These are phyloP conservation scores for Drosophila watanabei DNA, from an alignment of 1,140 invertebrate genomes.

Conservation along the genomic window DNA sequence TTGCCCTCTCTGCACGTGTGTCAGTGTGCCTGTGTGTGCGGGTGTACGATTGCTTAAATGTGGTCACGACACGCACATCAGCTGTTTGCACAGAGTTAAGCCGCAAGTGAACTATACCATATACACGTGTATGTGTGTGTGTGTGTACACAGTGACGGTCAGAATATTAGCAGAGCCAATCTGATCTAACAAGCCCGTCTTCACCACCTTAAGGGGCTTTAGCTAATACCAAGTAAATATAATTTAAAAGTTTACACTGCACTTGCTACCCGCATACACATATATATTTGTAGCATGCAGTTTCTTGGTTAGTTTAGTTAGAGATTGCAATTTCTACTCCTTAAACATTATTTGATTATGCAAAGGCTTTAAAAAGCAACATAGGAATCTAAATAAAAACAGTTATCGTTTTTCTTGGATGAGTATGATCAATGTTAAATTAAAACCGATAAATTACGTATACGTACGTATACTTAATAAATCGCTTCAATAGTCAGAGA, in stretches of 20 bases:
- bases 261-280: not conserved
- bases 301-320: not conserved
- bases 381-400: not conserved
- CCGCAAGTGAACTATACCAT: constrained; percentile 5
- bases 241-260: constrained; percentile 4
- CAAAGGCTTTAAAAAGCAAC: not conserved
- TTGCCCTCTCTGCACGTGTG: constrained; percentile 26
- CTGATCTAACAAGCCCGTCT: not conserved
- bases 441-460: not conserved
- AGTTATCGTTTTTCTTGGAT: too few species aligned
- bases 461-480: constrained; percentile 7
- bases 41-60: constrained; percentile 26
- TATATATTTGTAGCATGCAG: not conserved
- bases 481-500: not conserved
- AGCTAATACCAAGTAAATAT: constrained; percentile 9
- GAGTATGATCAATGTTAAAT: too few species aligned
- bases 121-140: not conserved
- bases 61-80: constrained; percentile 63
- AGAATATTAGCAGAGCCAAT: constrained; percentile 19
- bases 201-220: not conserved
- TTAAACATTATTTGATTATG: not conserved
- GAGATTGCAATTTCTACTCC: not conserved
- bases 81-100: constrained; percentile 51
- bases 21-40: constrained; percentile 28
- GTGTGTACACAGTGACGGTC: not conserved